Percentiles rank a stretch among this genome's conserved stretches.
phyloP scores from a whole-genome alignment of 2,888 invertebrate species.

The Scaptomyza tumidula region DNA sequence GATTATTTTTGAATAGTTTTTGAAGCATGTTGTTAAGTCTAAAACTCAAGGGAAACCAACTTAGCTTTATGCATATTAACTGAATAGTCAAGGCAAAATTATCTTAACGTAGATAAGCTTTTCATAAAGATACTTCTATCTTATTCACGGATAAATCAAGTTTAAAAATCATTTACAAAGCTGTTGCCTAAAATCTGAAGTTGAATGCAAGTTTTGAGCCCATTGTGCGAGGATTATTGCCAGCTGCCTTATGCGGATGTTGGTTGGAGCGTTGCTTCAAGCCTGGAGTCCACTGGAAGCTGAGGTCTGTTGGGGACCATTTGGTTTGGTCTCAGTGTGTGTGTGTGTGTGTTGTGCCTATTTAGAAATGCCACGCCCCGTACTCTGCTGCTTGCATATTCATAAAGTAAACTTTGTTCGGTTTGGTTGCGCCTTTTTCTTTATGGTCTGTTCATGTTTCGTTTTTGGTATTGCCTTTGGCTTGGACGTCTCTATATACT shows the following conservation, averaged over 20 bases:
- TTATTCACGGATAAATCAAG: no score
- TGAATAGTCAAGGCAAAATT: no score
- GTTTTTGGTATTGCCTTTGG: slow-evolving; percentile 49
- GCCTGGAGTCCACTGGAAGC: not conserved
- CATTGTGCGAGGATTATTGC: slow-evolving; percentile 48
- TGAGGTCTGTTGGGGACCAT: slow-evolving; percentile 24
- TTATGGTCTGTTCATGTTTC: slow-evolving; percentile 65
- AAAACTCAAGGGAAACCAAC: no score
- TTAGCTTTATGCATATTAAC: no score
- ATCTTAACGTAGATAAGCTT: no score
- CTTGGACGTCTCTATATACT: slow-evolving; percentile 61
- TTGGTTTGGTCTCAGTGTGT: slow-evolving; percentile 12
- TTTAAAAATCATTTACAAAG: no score
- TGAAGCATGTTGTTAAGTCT: no score
- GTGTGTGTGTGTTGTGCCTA: slow-evolving; percentile 19
- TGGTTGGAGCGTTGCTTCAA: slow-evolving; percentile 14
- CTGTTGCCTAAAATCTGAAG: no score
- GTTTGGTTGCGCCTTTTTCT: slow-evolving; percentile 37
- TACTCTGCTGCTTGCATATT: slow-evolving; percentile 67
- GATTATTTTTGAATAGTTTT: no score
- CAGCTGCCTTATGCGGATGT: slow-evolving; percentile 37
- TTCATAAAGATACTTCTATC: no score
- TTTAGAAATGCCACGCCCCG: slow-evolving; percentile 64
- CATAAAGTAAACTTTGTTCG: slow-evolving; percentile 61
- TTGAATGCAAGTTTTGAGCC: slow-evolving; percentile 11